These are phyloP conservation scores for Tupaia chinensis DNA, from an alignment of 2,113 vertebrate genomes.

Conservation along the genomic window DNA sequence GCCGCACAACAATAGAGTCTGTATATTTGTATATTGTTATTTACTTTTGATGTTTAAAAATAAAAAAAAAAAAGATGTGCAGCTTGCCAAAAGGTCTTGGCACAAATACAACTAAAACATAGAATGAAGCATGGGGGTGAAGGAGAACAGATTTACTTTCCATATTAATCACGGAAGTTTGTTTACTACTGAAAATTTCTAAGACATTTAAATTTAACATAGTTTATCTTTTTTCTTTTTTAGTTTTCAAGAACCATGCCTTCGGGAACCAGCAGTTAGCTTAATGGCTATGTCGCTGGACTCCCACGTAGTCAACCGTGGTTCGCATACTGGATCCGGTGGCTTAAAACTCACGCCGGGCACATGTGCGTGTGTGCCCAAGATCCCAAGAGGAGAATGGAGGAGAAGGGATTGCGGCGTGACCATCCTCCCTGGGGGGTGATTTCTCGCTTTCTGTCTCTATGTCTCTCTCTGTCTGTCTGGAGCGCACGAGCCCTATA, in stretches of 20 bases:
- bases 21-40: constrained; percentile 78
- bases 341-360: too few relatives aligned
- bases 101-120: constrained; percentile 74
- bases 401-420: too few relatives aligned
- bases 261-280: neutral
- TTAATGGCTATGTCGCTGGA: too few relatives aligned
- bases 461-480: too few relatives aligned
- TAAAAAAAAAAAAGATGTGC: neutral
- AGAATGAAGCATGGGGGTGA: constrained; percentile 38
- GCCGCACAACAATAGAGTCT: constrained; percentile 18
- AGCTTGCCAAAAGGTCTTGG: constrained; percentile 76
- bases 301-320: too few relatives aligned
- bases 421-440: too few relatives aligned
- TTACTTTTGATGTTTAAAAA: constrained; percentile 69
- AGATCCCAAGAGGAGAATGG: too few relatives aligned
- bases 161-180: constrained; percentile 61
- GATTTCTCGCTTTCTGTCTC: too few relatives aligned
- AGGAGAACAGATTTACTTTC: constrained; percentile 68
- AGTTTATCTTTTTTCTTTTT: constrained; percentile 5
- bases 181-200: constrained; percentile 59
- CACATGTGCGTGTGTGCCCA: too few relatives aligned
- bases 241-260: constrained; percentile 35
- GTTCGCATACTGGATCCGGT: too few relatives aligned
- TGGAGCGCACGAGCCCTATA: too few relatives aligned
- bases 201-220: constrained; percentile 61